Conservation (phyloP, 2,797 vertebrate genomes). For the Danio jaintianensis region DNA sequence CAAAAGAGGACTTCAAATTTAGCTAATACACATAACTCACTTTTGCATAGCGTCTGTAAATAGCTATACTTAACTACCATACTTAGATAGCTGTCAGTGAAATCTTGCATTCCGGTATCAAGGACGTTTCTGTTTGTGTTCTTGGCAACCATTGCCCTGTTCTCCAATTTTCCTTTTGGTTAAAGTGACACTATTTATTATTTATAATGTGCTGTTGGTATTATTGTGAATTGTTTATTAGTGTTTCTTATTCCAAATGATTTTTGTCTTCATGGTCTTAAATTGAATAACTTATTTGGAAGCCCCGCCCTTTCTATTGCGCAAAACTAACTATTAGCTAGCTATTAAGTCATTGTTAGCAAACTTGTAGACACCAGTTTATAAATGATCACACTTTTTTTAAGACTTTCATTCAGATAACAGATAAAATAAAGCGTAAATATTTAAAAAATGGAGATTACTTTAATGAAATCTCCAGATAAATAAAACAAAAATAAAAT, state of each 20-base stretch:
- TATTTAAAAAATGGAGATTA: too few species aligned
- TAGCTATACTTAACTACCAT: conserved; percentile 26
- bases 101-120: background rate
- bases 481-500: too few species aligned
- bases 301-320: too few species aligned
- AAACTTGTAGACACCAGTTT: too few species aligned
- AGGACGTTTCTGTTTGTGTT: conserved; percentile 2
- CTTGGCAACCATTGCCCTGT: background rate
- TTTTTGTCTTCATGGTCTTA: background rate
- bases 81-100: conserved; percentile 7
- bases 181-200: background rate
- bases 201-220: background rate
- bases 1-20: conserved; percentile 12
- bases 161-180: background rate
- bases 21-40: conserved; percentile 31
- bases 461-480: too few species aligned
- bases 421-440: too few species aligned
- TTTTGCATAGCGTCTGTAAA: conserved; percentile 50
- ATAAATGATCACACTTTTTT: too few species aligned
- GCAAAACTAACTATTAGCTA: too few species aligned
- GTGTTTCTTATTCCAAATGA: too few species aligned
- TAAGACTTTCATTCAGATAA: too few species aligned
- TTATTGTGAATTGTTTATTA: background rate
- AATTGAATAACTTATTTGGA: background rate
- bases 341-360: too few species aligned